Evolutionary conservation across 2,113 vertebrate genomes (phyloP).

Genomic region (Electrona antarctica): DNA sequence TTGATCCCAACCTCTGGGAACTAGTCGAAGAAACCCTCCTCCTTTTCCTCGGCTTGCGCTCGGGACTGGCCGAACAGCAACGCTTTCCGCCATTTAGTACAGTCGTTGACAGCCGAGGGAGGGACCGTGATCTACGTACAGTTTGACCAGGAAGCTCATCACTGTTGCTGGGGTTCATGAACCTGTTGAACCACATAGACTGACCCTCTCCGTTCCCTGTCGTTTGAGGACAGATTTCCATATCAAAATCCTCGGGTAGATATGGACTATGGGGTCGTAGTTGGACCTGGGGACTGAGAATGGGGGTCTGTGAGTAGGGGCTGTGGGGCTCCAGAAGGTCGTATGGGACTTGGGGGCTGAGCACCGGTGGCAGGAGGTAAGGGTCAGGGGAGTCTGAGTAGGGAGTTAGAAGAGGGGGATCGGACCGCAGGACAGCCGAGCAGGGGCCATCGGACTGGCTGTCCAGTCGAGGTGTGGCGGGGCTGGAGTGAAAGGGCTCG

Average conservation of each 20-base stretch:
- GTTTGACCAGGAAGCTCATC: neutral
- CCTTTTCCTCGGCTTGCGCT: conserved; percentile 55
- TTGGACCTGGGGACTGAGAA: conserved; percentile 58
- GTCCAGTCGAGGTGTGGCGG: conserved; percentile 42
- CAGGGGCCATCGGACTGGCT: conserved; percentile 18
- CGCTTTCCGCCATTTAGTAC: conserved; percentile 66
- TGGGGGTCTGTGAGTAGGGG: conserved; percentile 52
- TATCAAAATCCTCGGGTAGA: conserved; percentile 12
- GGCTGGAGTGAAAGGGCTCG: conserved; percentile 11
- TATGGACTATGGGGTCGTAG: neutral
- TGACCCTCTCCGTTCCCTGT: neutral
- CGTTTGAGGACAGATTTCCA: conserved; percentile 16
- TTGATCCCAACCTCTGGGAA: conserved; percentile 4
- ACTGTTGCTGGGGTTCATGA: neutral
- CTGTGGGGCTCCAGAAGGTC: conserved; percentile 14
- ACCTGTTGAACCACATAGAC: neutral
- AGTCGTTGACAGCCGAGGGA: neutral
- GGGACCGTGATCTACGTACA: conserved; percentile 26
- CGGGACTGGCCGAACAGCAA: conserved; percentile 53
- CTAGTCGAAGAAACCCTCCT: conserved; percentile 24
- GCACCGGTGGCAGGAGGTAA: conserved; percentile 61
- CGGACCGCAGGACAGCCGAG: conserved; percentile 8
- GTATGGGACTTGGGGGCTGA: conserved; percentile 65
- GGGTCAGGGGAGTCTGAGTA: conserved; percentile 32
- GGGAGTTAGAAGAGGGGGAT: neutral